These are phyloP conservation scores for Scophthalmus maximus DNA, from an alignment of 2,113 vertebrate genomes.

Conservation along the genomic window DNA sequence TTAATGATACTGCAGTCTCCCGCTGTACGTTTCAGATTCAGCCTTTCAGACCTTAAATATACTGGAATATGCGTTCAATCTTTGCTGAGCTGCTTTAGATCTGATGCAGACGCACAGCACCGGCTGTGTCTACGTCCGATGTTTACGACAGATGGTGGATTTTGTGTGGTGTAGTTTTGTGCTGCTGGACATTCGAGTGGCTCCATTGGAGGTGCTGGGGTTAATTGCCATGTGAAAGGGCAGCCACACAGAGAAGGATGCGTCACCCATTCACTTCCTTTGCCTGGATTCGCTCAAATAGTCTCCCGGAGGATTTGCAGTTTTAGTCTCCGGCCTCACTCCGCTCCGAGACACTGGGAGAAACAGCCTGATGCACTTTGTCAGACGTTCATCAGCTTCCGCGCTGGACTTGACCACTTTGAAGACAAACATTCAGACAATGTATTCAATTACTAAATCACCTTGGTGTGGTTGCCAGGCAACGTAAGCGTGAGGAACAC, in stretches of 20 bases:
- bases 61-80: conserved; percentile 16
- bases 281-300: conserved; percentile 13
- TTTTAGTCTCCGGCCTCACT: too few relatives aligned
- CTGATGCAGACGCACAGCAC: conserved; percentile 1
- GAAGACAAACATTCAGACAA: conserved; percentile 53
- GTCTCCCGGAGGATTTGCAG: conserved; percentile 7
- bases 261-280: conserved; percentile 24
- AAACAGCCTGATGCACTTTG: conserved; percentile 16
- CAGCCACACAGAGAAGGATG: conserved; percentile 6
- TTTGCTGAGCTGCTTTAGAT: conserved; percentile 12
- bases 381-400: conserved; percentile 8
- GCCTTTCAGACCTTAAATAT: conserved; percentile 1
- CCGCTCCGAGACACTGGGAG: too few relatives aligned
- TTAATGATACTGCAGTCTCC: conserved; percentile 17
- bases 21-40: neutral
- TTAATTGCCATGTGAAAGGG: conserved; percentile 47
- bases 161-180: neutral
- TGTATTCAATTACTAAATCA: conserved; percentile 68
- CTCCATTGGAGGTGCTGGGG: conserved; percentile 3
- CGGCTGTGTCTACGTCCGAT: too few relatives aligned
- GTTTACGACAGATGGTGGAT: too few relatives aligned
- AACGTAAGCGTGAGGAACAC: conserved; percentile 67
- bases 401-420: conserved; percentile 32
- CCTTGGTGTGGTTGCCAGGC: conserved; percentile 74
- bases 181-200: conserved; percentile 2